Evolutionary conservation across 2,888 invertebrate species (phyloP), one percentile per base, ranked within the genome.

Genomic region (Ornithoptera priamus): DNA sequence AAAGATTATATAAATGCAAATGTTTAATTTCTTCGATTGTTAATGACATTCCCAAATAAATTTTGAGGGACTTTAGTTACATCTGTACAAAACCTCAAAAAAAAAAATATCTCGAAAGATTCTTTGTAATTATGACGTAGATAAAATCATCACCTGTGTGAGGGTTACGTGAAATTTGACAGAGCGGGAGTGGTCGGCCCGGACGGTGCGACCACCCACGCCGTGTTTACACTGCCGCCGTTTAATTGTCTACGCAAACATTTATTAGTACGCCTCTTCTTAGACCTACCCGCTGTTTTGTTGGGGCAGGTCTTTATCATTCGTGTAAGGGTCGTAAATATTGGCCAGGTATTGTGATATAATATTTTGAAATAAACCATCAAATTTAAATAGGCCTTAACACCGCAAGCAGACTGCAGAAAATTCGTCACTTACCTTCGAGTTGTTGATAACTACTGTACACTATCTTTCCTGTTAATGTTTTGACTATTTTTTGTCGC

Each of bases 231-330:
- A 73, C 77, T 78, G 85, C 85, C 81, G 82, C 82, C 78, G 81
- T 89, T 90, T 92, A 90, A 90, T 91, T 89, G 89, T 80, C 82
- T 83, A 81, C 75, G 80, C 85, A 88, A 91, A 91, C 88, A 89
- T 86, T 84, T 82, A 85, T 84, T 84, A 81, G 81, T 80, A 82
- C 76, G 74, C 72, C 79, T 79, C 73, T 80, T 81, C 77, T 78
- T 74, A 72, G 73, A 74, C 70, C 71, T 73, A 74, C 75, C 65
- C 72, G 61, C 36, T 58, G 69, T 61, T 64, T 46, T 76, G 78
- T 85, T 84, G 82, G 75, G 83, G 84, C 75, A 82, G 83, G 83
- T 67, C 70, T 57, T 70, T 63, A 70, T 66, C 69, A 67, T 42
- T 56, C 36, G 60, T 10, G 39, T 50, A 74, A 72, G 73, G 76